phyloP scores from a whole-genome alignment of 2,888 invertebrate species.

The Polymixis flavicincta region DNA sequence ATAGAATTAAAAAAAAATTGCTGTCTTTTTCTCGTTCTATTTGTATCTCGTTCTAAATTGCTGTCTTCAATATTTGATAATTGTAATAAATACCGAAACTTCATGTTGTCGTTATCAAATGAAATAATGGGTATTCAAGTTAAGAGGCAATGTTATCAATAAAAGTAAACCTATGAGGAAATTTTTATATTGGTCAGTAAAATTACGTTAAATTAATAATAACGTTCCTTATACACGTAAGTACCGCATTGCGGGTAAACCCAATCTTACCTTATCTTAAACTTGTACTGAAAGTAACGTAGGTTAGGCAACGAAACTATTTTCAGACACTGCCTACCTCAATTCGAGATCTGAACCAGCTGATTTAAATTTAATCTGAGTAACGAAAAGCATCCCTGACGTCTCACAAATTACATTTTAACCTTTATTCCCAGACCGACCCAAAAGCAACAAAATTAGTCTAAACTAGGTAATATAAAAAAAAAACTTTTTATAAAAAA shows the following conservation, averaged over 20 bases:
- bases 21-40: neutral
- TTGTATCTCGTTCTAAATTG: too few relatives aligned
- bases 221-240: conserved; percentile 58
- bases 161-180: conserved; percentile 11
- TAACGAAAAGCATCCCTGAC: conserved; percentile 19
- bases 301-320: conserved; percentile 41
- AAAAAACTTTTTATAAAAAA: too few relatives aligned
- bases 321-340: conserved; percentile 26
- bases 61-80: neutral
- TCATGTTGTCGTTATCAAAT: neutral
- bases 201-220: conserved; percentile 26
- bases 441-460: conserved; percentile 9
- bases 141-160: neutral
- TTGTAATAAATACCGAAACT: neutral
- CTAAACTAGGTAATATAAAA: too few relatives aligned
- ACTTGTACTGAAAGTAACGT: conserved; percentile 32
- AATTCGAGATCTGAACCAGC: conserved; percentile 22
- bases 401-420: conserved; percentile 20
- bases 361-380: conserved; percentile 30
- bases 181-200: conserved; percentile 1
- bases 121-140: neutral
- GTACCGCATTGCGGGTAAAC: conserved; percentile 72
- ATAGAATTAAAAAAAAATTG: neutral
- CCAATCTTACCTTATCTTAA: conserved; percentile 55
- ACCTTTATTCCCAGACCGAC: conserved; percentile 4